phyloP scores from a whole-genome alignment of 2,113 vertebrate species.

The Microcebus griseorufus region DNA sequence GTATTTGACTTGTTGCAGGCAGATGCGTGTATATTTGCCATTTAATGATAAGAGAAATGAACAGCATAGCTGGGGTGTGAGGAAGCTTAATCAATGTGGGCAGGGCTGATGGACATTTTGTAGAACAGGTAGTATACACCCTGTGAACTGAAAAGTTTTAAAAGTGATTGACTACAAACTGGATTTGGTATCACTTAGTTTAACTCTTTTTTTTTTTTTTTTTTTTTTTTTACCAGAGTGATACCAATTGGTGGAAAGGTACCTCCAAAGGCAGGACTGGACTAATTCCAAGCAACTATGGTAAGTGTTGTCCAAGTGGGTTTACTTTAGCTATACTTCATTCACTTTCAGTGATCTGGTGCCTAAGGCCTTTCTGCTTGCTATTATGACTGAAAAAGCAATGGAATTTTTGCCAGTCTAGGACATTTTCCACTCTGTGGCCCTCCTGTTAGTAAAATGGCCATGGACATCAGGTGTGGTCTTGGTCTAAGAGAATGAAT shows the following conservation, averaged over 20 bases:
- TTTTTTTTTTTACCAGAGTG: conserved; percentile 87
- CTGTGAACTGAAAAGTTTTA: background rate
- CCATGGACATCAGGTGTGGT: background rate
- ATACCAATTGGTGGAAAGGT: conserved; percentile 99
- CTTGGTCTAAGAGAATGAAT: background rate
- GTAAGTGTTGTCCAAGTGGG: conserved; percentile 84
- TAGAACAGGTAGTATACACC: background rate
- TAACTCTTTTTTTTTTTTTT: conserved; percentile 37
- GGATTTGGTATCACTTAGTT: background rate
- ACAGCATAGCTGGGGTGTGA: background rate
- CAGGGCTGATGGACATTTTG: background rate
- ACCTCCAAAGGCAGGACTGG: conserved; percentile 96
- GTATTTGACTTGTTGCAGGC: background rate
- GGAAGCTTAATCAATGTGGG: background rate
- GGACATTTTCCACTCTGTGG: background rate
- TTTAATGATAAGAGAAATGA: background rate
- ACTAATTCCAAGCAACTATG: conserved; percentile 99
- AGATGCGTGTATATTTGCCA: background rate
- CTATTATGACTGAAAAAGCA: background rate
- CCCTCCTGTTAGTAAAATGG: background rate
- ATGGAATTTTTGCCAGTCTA: background rate
- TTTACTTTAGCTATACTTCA: background rate
- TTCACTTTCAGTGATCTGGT: background rate
- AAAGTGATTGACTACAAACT: background rate
- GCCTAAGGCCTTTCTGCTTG: background rate